A percentile compares a stretch with the other conserved stretches of the same genome.
These are phyloP conservation scores for Plectus sambesii DNA, from an alignment of 1,140 invertebrate species.

Conservation along the genomic window DNA sequence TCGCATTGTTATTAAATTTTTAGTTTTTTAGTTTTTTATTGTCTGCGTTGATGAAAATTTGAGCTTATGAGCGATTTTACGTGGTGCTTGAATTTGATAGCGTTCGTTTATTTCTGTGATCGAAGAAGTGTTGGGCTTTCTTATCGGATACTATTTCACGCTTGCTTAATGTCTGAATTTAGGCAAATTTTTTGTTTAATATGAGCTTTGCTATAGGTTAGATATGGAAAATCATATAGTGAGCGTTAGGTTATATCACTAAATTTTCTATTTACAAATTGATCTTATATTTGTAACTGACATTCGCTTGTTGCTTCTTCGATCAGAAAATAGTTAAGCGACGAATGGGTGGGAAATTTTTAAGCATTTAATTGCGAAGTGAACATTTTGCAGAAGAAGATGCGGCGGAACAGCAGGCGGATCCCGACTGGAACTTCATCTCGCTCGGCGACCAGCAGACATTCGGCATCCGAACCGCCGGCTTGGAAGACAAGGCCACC, in stretches of 20 bases:
- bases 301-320: slow-evolving; percentile 6
- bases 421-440: slow-evolving; percentile 95
- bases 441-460: slow-evolving; percentile 74
- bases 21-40: no score
- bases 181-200: no score
- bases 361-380: slow-evolving; percentile 2
- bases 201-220: no score
- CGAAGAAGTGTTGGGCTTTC: no score
- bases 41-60: no score
- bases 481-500: slow-evolving; percentile 94
- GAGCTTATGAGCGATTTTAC: background rate
- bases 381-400: slow-evolving; percentile 49
- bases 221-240: no score
- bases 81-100: background rate
- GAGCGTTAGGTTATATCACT: no score
- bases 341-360: slow-evolving; percentile 52
- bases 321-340: slow-evolving; percentile 51
- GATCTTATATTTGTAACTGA: background rate
- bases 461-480: slow-evolving; percentile 55
- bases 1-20: no score
- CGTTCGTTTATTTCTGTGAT: no score
- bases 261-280: background rate
- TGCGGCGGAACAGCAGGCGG: slow-evolving; percentile 62
- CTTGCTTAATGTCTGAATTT: no score
- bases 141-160: no score